phyloP scores from a whole-genome alignment of 1,140 invertebrate species.

The Eueides isabella region DNA sequence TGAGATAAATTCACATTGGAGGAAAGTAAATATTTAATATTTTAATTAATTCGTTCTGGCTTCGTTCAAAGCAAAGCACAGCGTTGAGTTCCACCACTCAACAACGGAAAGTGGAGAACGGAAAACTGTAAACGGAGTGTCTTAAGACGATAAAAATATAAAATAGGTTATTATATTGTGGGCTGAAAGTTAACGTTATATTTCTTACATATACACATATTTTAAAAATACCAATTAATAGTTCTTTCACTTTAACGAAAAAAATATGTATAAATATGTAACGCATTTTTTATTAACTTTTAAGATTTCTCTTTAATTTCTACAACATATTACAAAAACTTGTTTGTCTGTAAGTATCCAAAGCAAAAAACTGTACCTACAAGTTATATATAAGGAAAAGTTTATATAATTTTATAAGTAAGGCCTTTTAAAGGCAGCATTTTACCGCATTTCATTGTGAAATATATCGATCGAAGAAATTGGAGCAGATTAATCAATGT shows the following conservation, averaged over 20 bases:
- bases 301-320: neutral
- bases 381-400: neutral
- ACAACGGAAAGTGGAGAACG: no score
- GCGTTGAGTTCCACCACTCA: no score
- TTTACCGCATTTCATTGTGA: conserved; percentile 38
- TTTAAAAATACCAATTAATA: neutral
- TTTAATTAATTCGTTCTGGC: no score
- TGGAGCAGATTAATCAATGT: conserved; percentile 37
- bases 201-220: neutral
- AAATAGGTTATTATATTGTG: no score
- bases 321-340: neutral
- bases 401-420: neutral
- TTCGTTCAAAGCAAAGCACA: no score
- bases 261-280: neutral
- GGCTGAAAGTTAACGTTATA: neutral
- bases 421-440: conserved; percentile 26
- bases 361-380: neutral
- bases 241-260: neutral
- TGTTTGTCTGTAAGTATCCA: neutral
- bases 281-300: neutral
- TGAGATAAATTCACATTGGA: no score
- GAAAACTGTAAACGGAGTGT: no score
- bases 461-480: conserved; percentile 42
- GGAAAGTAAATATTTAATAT: no score
- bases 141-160: no score